Base-by-base conservation (phyloP, 2,797 vertebrate genomes). In the Muraenolepis orangiensis region DNA sequence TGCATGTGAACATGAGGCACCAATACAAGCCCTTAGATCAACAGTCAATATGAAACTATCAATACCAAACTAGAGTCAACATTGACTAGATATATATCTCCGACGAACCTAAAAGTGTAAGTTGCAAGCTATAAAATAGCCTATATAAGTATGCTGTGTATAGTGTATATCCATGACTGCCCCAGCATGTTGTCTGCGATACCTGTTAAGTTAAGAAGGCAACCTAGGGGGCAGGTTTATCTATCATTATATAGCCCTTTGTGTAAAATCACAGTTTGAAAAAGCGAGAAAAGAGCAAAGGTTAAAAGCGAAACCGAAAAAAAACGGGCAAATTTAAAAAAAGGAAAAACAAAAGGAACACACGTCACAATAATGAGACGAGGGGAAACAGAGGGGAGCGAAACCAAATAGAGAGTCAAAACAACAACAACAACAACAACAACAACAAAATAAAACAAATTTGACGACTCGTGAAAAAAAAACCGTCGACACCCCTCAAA, bases 11-110 rank as follows among this genome's bases (percentile, higher is more conserved):
- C 70, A 75, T 72, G 70, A 61, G 85, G 84, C 87, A 87, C 81
- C 57, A 74, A 82, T 80, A 89, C 72, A 87, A 90, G 84, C 82
- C 72, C 90, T 88, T 86, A 82, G 78, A 70, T 79, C 84, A 80
- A 85, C 75, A 84, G 80, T 91, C 79, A 80, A 85, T 91, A 88
- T 66, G 83, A 81, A 80, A 92, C 74, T n/a, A n/a, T n/a, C n/a
- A n/a, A n/a, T n/a, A n/a, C 82, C 76, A 69, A 74, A 71, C 77
- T 23, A 81, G 57, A 70, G 78, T 42, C 72, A 79, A 66, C 42
- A 71, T 77, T 61, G 77, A 46, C 72, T 75, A 75, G 78, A 86
- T 88, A 76, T 85, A 85, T 77, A 81, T 86, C 61, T 69, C 75
- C 73, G 38, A 70, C 75, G 64, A 88, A 88, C 75, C 78, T 42